A percentile compares a stretch with the other conserved stretches of the same genome.
Evolutionary conservation across 2,797 vertebrate species (phyloP).

Genomic region (Gallinago stenura): DNA sequence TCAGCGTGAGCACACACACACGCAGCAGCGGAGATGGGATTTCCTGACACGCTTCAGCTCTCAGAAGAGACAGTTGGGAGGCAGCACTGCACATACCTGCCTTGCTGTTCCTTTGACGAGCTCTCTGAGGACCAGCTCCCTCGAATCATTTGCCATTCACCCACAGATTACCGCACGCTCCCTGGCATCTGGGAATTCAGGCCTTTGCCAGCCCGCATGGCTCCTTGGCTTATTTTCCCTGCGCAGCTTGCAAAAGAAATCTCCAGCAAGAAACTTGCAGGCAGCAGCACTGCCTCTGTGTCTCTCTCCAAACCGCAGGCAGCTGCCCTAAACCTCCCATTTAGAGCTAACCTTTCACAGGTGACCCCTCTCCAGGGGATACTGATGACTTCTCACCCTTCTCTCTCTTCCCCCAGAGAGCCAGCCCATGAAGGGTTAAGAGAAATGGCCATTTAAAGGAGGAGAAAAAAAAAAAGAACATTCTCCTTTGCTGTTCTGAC

Average conservation of each 20-base stretch:
- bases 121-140: background rate
- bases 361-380: too few relatives aligned
- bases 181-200: background rate
- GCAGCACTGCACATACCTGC: background rate
- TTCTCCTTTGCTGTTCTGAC: background rate
- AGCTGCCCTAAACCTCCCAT: background rate
- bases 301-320: background rate
- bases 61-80: background rate
- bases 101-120: background rate
- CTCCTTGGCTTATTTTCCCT: background rate
- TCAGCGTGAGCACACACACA: rapidly evolving
- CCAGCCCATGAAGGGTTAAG: background rate
- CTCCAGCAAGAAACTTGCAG: slow-evolving; percentile 43
- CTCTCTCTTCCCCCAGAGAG: background rate
- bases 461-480: background rate
- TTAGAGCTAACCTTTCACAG: background rate
- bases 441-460: background rate
- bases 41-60: background rate
- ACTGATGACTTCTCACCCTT: background rate
- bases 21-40: rapidly evolving
- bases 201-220: slow-evolving; percentile 24
- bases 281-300: background rate
- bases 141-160: background rate
- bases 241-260: slow-evolving; percentile 32
- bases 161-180: background rate